Evolutionary conservation across 2,113 vertebrate species (phyloP), one percentile per base, ranked within the genome.

Genomic region (Paedocypris sp.): DNA sequence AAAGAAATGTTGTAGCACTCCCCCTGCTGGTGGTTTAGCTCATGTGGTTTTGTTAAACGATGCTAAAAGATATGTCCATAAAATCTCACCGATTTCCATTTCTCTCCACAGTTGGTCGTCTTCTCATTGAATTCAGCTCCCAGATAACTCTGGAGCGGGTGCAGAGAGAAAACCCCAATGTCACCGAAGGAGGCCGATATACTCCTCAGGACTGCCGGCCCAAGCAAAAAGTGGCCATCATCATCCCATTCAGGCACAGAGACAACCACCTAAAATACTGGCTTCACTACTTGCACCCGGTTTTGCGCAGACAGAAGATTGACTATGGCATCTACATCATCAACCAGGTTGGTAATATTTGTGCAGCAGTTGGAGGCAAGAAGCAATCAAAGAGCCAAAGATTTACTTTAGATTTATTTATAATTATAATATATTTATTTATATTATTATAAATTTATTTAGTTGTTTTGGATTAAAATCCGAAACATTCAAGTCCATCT

Each of bases 261-360:
- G 95, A 99, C 52, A 91, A 97, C 73, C 95, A 99, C 66, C 90
- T 99, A 3, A 95, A 92, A 73, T 98, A 96, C 86, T 99, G 95
- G 95, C 89, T 99, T 62, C 94, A 98, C 78, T 99, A 99, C 65
- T 80, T 99, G 70, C 95, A 99, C 77, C 95, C 95, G 10, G 95
- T 99, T 71, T 85, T 98, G 46, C 86, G 92, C 47, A 87, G 95
- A 12, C 94, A 99, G 86, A 93, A 83, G 81, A 92, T 96, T 32
- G 88, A 90, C 75, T 99, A 99, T 0, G 90, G 93, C 57, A 89
- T 99, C 84, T 99, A 92, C 56, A 93, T 97, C 70, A 89, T 99
- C 79, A 98, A 94, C 79, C 95, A 98, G 93, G 95, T 98, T 41
- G 38, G 28, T 42, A 15, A 25, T 43, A 4, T 32, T 18, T 22